Base-by-base conservation (phyloP, 2,113 vertebrate species). In the Ornithorhynchus anatinus region DNA sequence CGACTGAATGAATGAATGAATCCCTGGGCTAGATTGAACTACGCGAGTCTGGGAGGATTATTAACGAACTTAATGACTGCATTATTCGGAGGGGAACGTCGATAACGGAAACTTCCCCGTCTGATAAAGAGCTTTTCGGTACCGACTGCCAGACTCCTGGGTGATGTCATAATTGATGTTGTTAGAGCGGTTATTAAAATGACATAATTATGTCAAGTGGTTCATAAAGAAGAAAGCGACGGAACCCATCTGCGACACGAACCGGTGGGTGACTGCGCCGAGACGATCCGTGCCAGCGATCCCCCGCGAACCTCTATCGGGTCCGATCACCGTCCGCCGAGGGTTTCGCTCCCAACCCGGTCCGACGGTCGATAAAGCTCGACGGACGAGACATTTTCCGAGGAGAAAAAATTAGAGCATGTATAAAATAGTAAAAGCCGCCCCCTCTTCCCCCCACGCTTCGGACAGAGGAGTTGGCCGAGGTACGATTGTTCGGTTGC, bases 181-280 rank as follows among this genome's bases (percentile, higher is more conserved):
- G 38, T 54, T 54, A 15, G 12, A 71, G 22, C 44, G 32, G 36
- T 73, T 69, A 63, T 74, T 73, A 82, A 81, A 73, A 66, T n/a
- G 59, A 7, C 53, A 50, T 13, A 53, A 74, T 71, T 62, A 54
- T 75, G 33, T 40, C 62, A 72, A 85, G 50, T 39, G 59, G 36
- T 75, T 76, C 53, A 39, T 52, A 20, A 80, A 65, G n/a, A 64
- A 75, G 54, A 31, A 40, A 33, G 27, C 10, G 25, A 58, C 45
- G 7, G 20, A 19, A 52, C 25, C 57, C 25, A 62, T 16, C 7
- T 60, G 19, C 71, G 38, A 54, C 42, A 58, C 35, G 35, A 72
- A 45, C n/a, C 48, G 16, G 20, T 66, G 38, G 35, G 35, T 61
- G 43, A 59, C 5, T 35, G 10, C 31, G 51, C 33, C 40, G 52